Base-by-base conservation (phyloP, 2,113 vertebrate species). In the Passerina amoena region DNA sequence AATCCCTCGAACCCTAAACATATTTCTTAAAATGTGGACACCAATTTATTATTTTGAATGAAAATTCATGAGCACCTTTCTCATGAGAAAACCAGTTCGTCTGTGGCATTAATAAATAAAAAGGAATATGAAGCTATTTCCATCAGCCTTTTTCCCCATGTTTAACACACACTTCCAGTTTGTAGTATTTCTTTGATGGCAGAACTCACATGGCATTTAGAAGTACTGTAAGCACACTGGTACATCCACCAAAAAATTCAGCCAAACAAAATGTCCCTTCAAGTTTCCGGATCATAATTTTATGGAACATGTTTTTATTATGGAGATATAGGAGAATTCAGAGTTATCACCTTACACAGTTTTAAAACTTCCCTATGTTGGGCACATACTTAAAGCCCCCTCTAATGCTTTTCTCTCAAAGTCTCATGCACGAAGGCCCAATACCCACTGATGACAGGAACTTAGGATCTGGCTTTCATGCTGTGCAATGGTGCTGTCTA, bases 11-110 rank as follows among this genome's bases (percentile, higher is more conserved):
- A 97, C 97, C 94, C 96, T 97, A 98, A 98, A 97, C 92, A 97
- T 97, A 97, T 97, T 97, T 97, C 94, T 97, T 98, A 98, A 98
- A 96, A 94, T 97, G 90, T 97, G 97, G 97, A 97, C 96, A 98
- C 96, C 97, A 97, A 97, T 98, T 98, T 97, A 97, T 96, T 98
- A 97, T 97, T 97, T 98, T 97, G 96, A 98, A 98, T 98, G 97
- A 98, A 98, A 98, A 98, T 98, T 97, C 97, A 98, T 98, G 97
- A 98, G 97, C 59, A 37, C 88, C 82, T 97, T 97, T 91, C 98
- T 98, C 96, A 95, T 96, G 97, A 98, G 98, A 95, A 97, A 97
- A 97, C 84, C 82, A 94, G 97, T 70, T 94, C 83, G 1, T 96
- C 95, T 97, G 89, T 97, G 95, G 90, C 95, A 97, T 97, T 97